Conservation (phyloP, 2,888 invertebrate species). For the Scrobipalpa atriplicella region DNA sequence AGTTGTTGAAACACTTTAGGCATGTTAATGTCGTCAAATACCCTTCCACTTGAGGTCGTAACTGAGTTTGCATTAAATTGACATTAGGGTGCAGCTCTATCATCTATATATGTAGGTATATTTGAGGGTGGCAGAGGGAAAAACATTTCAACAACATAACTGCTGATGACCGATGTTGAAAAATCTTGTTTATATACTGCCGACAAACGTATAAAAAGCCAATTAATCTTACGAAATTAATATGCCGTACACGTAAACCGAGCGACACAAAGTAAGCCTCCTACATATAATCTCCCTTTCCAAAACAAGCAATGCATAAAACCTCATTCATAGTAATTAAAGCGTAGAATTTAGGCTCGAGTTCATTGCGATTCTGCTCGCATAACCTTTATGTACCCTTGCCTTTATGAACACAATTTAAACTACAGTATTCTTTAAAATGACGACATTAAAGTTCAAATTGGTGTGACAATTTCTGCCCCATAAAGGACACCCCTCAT, state of each 20-base stretch:
- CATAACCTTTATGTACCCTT: conserved; percentile 32
- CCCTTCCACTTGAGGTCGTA: not conserved
- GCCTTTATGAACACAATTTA: not conserved
- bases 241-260: not conserved
- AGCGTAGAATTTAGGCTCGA: conserved; percentile 51
- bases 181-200: too few species aligned
- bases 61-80: conserved; percentile 24
- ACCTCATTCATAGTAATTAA: conserved; percentile 32
- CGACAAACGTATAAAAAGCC: not conserved
- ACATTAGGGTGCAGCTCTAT: conserved; percentile 16
- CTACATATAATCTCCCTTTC: not conserved
- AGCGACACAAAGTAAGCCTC: not conserved
- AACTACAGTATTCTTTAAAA: not conserved
- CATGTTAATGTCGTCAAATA: conserved; percentile 16
- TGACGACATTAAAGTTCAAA: not conserved
- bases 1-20: not conserved
- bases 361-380: conserved; percentile 48
- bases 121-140: too few species aligned
- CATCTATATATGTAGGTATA: too few species aligned
- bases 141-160: too few species aligned
- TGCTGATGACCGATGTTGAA: too few species aligned
- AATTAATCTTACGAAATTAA: not conserved
- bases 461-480: too few species aligned
- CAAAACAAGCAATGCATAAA: not conserved
- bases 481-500: conserved; percentile 3